Base-by-base conservation (phyloP, 2,113 vertebrate genomes). In the Anoura caudifer region DNA sequence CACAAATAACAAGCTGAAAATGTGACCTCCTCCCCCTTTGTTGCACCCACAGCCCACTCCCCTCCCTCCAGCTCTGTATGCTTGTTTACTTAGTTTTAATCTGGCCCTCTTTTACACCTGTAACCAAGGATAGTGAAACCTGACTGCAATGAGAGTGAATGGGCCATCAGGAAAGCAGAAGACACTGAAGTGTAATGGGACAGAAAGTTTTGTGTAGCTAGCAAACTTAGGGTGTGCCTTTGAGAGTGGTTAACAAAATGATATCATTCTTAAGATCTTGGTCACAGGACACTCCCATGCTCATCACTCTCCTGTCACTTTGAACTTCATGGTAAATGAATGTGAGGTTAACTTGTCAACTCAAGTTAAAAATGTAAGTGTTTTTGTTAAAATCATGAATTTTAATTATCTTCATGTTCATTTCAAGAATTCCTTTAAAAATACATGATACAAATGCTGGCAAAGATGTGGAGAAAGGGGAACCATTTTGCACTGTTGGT, bases 331-430 rank as follows among this genome's bases (percentile, higher is more conserved):
- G 24, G 6, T n/a, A 70, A 93, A 80, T 65, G 56, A 11, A 70
- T 31, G 16, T 47, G 19, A 84, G 20, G 16, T 80, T 81, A 50
- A 76, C 65, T 90, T 87, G 47, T 70, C 76, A 94, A 83, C 22
- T 56, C 59, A 94, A 89, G 61, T 67, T 83, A 72, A 89, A 81
- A 77, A 38, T 73, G n/a, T 67, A 54, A 85, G 63, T 0, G 17
- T 26, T 82, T 70, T 88, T 43, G 45, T 36, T 41, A 38, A 87
- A 82, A 75, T 84, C 43, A 69, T 65, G 41, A 79, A 52, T 88
- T 85, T 96, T 95, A 83, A 87, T 73, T 77, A 73, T 12, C 6
- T 3, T 90, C n/a, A 41, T 84, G 54, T 63, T 95, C 92, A 72
- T 65, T 91, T 94, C 16, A 86, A 77, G 4, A 93, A 77, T 84